Conservation (phyloP, 2,113 vertebrate genomes). For the Gasterosteus nipponicus region DNA sequence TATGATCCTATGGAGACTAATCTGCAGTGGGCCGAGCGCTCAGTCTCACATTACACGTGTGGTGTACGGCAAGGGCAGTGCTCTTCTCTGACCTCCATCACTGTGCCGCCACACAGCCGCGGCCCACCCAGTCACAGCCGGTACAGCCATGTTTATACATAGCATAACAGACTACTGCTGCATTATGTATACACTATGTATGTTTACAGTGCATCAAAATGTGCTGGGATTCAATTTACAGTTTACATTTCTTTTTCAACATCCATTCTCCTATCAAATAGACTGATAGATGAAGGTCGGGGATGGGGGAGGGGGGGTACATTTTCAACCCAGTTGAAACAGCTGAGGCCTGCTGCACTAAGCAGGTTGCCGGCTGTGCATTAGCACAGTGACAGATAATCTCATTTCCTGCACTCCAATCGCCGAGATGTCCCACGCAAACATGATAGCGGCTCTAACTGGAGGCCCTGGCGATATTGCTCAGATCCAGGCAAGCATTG, state of each 20-base stretch:
- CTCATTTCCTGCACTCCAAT: slow-evolving; percentile 77
- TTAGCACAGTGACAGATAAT: slow-evolving; percentile 76
- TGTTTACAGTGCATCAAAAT: background rate
- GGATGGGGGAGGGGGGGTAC: background rate
- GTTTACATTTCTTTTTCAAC: slow-evolving; percentile 2
- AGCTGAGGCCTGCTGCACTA: slow-evolving; percentile 48
- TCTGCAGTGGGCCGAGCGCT: slow-evolving; percentile 55
- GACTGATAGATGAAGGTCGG: background rate
- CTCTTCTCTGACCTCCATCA: slow-evolving; percentile 70
- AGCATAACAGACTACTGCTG: background rate
- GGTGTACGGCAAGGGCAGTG: slow-evolving; percentile 46
- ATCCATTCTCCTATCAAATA: background rate
- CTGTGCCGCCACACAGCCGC: slow-evolving; percentile 16
- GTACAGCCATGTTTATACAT: slow-evolving; percentile 1
- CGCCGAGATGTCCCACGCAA: slow-evolving; percentile 59
- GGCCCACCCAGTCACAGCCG: background rate
- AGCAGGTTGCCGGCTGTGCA: slow-evolving; percentile 71
- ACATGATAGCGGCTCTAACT: slow-evolving; percentile 52
- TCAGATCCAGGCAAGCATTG: slow-evolving; percentile 25
- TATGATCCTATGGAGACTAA: slow-evolving; percentile 48
- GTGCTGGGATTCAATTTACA: background rate
- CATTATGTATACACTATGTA: background rate
- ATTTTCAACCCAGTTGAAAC: slow-evolving; percentile 30
- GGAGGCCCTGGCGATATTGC: slow-evolving; percentile 20
- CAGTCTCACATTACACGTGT: slow-evolving; percentile 72